Percentiles rank a stretch among this genome's conserved stretches.
Conservation (phyloP, 2,113 vertebrate species). For the Poicephalus gulielmi region DNA sequence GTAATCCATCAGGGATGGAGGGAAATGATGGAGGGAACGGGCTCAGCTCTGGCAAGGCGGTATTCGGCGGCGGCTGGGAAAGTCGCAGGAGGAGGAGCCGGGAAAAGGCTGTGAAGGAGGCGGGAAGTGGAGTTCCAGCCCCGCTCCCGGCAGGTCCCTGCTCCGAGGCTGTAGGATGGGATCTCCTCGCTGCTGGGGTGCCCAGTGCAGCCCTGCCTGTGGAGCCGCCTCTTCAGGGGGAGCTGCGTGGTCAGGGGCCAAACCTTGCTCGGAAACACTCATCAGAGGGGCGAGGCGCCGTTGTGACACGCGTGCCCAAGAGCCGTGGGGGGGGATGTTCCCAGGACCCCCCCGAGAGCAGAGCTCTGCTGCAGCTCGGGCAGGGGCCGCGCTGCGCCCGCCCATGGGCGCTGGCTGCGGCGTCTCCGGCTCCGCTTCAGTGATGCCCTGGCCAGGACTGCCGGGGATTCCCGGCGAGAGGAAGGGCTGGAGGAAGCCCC, state of each 20-base stretch:
- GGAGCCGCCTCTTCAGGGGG: neutral
- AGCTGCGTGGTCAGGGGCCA: neutral
- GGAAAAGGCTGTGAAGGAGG: neutral
- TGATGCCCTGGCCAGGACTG: neutral
- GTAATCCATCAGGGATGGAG: neutral
- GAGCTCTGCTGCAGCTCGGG: neutral
- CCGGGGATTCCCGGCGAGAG: rapidly evolving
- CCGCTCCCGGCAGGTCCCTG: neutral
- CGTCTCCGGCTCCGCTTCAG: neutral
- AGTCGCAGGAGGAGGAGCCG: neutral
- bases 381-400: neutral
- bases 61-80: neutral
- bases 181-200: neutral
- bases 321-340: rapidly evolving
- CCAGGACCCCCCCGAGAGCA: rapidly evolving
- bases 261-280: rapidly evolving
- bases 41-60: neutral
- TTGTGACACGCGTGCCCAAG: neutral
- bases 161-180: neutral
- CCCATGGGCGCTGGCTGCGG: neutral
- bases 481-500: neutral
- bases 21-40: neutral
- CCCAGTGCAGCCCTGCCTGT: neutral
- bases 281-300: neutral
- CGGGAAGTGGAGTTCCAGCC: neutral